Evolutionary conservation across 2,888 invertebrate species (phyloP), one percentile per base, ranked within the genome.

Genomic region (Bhutanitis thaidina): DNA sequence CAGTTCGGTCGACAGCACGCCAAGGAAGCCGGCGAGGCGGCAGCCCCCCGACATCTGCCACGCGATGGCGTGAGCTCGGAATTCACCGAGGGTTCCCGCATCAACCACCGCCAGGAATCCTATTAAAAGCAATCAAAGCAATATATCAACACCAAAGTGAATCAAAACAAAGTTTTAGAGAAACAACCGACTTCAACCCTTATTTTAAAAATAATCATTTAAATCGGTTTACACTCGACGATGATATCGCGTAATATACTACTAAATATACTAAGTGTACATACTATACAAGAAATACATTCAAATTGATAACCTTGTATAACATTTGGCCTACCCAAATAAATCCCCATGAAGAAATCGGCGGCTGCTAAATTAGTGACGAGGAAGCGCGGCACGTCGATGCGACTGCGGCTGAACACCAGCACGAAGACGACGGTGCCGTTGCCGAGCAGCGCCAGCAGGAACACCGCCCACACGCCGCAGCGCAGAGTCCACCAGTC

Each of bases 401-500:
- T 96, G 87, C 98, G 97, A 62, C 95, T 95, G 62, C 97, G 92
- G 49, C 97, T 96, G 80, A 95, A 97, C 59, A 98, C 92, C 47
- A 98, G 91, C 40, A 99, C 98, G 72, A 98, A 96, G 10, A 98
- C 97, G 8, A 98, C 98, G 0, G 96, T 96, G 39, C 97, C 98
- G 80, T 99, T 99, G 57, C 99, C 99, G 44, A 98, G 91, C 90
- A 99, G 93, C 35, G 98, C 98, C 65, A 98, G 91, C 51, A 98
- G 92, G 83, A 98, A 98, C 38, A 99, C 98, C 12, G 97, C 94
- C 98, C 99, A 99, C 44, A 98, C 97, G 14, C 98, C 98, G 77
- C 98, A 98, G 36, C 98, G 93, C 64, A 98, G 87, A 3, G 97
- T 97, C 98, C 98, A 98, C 98, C 98, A 98, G 75, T 98, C 98